These are phyloP conservation scores for Nemurella pictetii DNA, from an alignment of 2,888 invertebrate species.

Conservation along the genomic window DNA sequence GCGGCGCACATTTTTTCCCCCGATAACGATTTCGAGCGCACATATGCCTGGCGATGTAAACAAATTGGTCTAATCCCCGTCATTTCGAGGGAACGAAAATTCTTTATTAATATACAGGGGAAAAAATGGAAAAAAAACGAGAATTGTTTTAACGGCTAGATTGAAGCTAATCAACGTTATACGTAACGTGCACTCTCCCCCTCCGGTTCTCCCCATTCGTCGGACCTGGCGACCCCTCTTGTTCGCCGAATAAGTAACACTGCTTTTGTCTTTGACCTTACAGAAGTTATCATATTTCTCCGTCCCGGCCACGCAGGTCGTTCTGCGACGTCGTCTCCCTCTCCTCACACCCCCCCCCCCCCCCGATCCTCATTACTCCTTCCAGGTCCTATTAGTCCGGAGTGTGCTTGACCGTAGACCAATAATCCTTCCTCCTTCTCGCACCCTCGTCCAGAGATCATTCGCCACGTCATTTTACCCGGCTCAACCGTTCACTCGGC, in stretches of 20 bases:
- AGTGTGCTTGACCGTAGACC: constrained; percentile 12
- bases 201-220: neutral
- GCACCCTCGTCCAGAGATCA: neutral
- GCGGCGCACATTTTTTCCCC: neutral
- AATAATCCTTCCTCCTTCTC: constrained; percentile 8
- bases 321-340: neutral
- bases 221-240: neutral
- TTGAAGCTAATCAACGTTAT: constrained; percentile 7
- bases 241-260: neutral
- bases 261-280: neutral
- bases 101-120: neutral
- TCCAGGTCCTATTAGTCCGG: neutral
- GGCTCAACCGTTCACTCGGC: neutral
- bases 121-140: neutral
- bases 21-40: neutral
- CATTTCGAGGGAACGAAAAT: neutral
- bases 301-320: neutral
- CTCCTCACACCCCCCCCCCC: neutral
- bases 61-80: neutral
- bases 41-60: neutral
- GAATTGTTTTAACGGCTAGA: constrained; percentile 14
- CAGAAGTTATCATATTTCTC: neutral
- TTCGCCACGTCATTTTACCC: constrained; percentile 12
- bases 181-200: neutral
- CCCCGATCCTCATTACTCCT: constrained; percentile 14